These are phyloP conservation scores for Thaumatotibia leucotreta DNA, from an alignment of 1,140 invertebrate species.

Conservation along the genomic window DNA sequence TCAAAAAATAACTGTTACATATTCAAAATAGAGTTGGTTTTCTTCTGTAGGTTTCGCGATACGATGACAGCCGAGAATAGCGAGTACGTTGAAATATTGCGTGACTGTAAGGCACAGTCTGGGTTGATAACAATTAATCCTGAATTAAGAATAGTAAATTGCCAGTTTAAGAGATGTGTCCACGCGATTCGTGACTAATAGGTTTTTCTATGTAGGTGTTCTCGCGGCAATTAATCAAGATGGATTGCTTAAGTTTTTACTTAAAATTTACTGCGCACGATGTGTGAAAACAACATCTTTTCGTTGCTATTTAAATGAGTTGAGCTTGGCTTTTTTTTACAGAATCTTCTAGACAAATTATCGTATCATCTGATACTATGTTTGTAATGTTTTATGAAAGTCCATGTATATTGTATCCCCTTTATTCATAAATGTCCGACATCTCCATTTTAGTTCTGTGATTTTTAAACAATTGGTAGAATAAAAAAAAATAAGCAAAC, in stretches of 20 bases:
- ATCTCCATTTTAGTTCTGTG: no score
- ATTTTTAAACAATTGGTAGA: no score
- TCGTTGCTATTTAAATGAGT: no score
- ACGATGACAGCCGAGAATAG: neutral
- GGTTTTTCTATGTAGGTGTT: conserved; percentile 3
- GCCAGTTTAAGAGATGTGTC: neutral
- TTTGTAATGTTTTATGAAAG: no score
- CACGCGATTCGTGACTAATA: conserved; percentile 5
- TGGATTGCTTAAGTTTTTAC: neutral
- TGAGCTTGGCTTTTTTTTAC: no score
- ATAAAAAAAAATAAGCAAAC: no score
- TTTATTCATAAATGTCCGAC: no score
- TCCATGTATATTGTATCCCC: no score
- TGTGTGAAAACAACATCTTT: neutral
- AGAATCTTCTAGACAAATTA: no score
- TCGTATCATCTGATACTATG: no score
- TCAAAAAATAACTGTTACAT: neutral
- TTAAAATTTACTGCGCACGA: neutral
- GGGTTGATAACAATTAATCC: conserved; percentile 3
- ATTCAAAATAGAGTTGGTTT: neutral
- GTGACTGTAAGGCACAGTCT: neutral
- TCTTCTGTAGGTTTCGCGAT: neutral
- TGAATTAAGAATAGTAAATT: conserved; percentile 8
- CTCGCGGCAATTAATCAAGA: neutral
- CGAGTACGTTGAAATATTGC: neutral